Base-by-base conservation (phyloP, 2,888 invertebrate genomes). In the Pheosia gnoma region DNA sequence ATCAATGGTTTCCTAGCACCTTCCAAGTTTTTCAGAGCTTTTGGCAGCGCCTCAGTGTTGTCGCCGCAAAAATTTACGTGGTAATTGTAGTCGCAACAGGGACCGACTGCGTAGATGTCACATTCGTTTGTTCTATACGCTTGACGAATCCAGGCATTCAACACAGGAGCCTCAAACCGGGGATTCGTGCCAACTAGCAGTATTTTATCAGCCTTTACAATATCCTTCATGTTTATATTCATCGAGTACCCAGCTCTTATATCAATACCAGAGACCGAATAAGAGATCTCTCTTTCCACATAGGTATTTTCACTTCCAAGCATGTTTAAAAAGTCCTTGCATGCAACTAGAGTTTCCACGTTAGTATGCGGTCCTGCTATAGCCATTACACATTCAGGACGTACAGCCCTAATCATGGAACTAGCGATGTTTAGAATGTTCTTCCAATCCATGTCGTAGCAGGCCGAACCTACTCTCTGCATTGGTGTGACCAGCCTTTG, bases 171-270 rank as follows among this genome's bases (percentile, higher is more conserved):
- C 91, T 99, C 99, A 84, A 97, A 98, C 71, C 99, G 95, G 3
- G 99, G 98, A 94, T 99, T 99, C 3, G 99, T 99, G 57, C 99
- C 99, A 65, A 99, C 95, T 51, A 99, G 92, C 38, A 99, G 86
- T 64, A 99, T 96, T 68, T 96, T 95, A 90, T 99, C 99, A 13
- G 99, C 97, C 59, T 77, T 68, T 25, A 72, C 75, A 39, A 92
- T 73, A 78, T 98, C 97, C 89, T 98, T 99, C 69, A 99, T 95
- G 52, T 95, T 96, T 82, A 87, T 69, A 67, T 87, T 89, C 4
- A 92, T 68, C 7, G 85, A 87, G 82, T 91, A 93, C n/a, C 77
- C 87, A 58, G 85, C 81, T 78, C 91, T 80, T 7, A 93, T 62
- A 70, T 93, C 93, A 36, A 71, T 64, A 6, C 70, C 77, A 5